Conservation (phyloP, 92 coral and sea anemone species). For the Heliopora coerulea region DNA sequence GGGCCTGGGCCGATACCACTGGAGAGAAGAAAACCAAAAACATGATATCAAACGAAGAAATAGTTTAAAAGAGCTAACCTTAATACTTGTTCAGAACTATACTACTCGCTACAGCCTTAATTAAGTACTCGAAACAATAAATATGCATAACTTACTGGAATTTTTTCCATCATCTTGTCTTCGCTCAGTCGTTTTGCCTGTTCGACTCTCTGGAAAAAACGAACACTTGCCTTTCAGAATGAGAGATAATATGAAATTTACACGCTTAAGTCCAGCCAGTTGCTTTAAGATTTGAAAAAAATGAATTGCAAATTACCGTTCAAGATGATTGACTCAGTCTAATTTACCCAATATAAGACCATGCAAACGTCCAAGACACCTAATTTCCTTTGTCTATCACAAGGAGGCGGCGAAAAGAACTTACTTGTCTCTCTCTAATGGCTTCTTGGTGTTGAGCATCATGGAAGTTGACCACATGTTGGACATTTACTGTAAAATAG, state of each 20-base stretch:
- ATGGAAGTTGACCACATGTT: constrained; percentile 89
- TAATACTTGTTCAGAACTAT: too few species aligned
- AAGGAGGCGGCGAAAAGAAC: not conserved
- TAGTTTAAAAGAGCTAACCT: too few species aligned
- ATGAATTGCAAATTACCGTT: too few species aligned
- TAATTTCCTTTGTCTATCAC: too few species aligned
- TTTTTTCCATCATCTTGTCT: constrained; percentile 84
- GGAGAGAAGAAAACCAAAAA: constrained; percentile 1
- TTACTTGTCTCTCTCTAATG: constrained; percentile 92
- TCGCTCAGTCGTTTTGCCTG: constrained; percentile 93
- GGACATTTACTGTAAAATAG: constrained; percentile 61
- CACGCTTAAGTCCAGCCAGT: too few species aligned
- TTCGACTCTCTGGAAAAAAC: constrained; percentile 77
- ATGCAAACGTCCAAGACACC: too few species aligned
- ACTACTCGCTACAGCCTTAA: too few species aligned
- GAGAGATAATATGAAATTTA: not conserved
- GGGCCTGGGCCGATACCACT: constrained; percentile 86
- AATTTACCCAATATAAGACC: too few species aligned
- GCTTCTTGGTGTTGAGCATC: constrained; percentile 95
- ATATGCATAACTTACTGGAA: constrained; percentile 49
- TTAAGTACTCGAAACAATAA: too few species aligned
- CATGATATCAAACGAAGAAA: too few species aligned
- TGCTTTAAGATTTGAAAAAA: too few species aligned
- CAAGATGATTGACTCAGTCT: too few species aligned
- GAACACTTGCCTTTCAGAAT: not conserved